Conservation (phyloP, 2,113 vertebrate genomes). For the Ornithorhynchus anatinus region DNA sequence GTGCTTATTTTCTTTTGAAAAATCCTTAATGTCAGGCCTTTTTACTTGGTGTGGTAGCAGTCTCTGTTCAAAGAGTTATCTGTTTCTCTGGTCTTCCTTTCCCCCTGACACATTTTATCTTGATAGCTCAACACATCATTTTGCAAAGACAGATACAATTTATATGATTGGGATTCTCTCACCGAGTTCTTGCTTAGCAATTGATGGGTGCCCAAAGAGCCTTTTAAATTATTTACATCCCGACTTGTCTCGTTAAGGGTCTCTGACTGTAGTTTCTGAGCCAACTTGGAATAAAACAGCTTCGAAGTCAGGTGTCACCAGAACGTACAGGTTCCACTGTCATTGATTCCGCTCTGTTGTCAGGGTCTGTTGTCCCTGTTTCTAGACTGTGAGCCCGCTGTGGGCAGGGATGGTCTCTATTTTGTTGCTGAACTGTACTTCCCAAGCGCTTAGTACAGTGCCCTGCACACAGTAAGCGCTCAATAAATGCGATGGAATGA, state of each 20-base stretch:
- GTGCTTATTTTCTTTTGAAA: background rate
- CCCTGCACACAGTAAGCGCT: no score
- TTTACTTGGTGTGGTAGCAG: background rate
- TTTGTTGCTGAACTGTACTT: no score
- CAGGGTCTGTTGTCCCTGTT: background rate
- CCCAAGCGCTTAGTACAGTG: no score
- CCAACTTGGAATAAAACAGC: background rate
- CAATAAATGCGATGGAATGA: no score
- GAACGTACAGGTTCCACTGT: background rate
- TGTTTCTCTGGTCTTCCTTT: conserved; percentile 18
- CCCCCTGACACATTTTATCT: conserved; percentile 18
- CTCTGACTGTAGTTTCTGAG: conserved; percentile 34
- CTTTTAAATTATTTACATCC: conserved; percentile 68
- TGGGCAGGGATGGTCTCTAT: no score
- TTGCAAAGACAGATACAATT: conserved; percentile 48
- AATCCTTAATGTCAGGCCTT: background rate
- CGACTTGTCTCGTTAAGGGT: conserved; percentile 64
- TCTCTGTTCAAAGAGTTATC: background rate
- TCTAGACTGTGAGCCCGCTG: background rate
- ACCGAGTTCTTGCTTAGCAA: conserved; percentile 58
- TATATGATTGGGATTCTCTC: conserved; percentile 56
- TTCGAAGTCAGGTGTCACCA: background rate
- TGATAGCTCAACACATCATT: conserved; percentile 36
- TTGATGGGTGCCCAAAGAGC: conserved; percentile 36
- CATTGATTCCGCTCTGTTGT: background rate